Base-by-base conservation (phyloP, 2,797 vertebrate genomes). In the Ispidina picta region DNA sequence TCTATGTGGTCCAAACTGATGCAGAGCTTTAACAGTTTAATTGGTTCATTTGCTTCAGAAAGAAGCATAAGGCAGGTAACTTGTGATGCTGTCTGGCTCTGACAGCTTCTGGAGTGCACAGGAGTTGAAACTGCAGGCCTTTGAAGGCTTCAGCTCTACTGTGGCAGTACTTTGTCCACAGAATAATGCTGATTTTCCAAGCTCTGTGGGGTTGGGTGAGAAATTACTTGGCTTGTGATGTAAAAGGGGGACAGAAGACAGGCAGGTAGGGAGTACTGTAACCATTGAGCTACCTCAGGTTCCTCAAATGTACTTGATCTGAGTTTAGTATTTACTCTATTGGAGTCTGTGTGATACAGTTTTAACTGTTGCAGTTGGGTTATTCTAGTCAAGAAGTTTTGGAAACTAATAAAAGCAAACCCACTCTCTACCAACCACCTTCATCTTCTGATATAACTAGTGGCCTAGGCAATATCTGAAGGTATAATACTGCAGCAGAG, bases 401-500 rank as follows among this genome's bases (percentile, higher is more conserved):
- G 33, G n/a, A 46, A 62, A 62, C 29, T 41, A 59, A 37, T 43
- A 21, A 46, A 63, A 59, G 33, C 48, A 77, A 87, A 62, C 1
- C 31, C 20, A 0, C 8, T 37, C 8, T 37, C 58, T 77, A 8
- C 58, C 31, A 78, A 17, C 8, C 43, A 16, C 18, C 15, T 65
- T 35, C n/a, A 4, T 39, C 18, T 18, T 49, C 31, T 33, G 15
- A 23, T 25, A 21, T 3, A 13, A 52, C 4, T 6, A 49, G 31
- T 7, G 37, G 28, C 37, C 44, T 28, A 26, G 71, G 60, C 28
- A 49, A 55, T 13, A 2, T 3, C 28, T 82, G 85, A 9, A 37
- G 48, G 59, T 20, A 19, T 5, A 18, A 35, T 8, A 3, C 91
- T 92, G 91, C 94, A 88, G 76, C 62, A 41, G 37, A 59, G 81